Percentiles rank a stretch among this genome's conserved stretches.
Conservation (phyloP, 2,888 invertebrate genomes). For the Drosophila pseudotalamancana region DNA sequence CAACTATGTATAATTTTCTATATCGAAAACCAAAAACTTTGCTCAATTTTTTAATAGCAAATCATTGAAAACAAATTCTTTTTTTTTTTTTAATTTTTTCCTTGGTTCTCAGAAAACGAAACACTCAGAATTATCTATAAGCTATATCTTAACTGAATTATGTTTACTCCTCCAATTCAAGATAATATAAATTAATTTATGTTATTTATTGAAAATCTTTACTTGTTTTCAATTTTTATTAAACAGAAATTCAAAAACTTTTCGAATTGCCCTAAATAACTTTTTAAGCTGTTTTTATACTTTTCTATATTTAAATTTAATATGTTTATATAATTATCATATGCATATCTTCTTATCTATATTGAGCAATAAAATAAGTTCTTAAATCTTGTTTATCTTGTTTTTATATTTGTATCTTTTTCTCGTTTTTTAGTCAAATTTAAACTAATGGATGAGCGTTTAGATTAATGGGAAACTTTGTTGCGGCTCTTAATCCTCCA, state of each 20-base stretch:
- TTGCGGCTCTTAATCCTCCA: constrained; percentile 29
- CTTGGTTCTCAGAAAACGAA: too few species aligned
- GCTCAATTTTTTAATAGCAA: too few species aligned
- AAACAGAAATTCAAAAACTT: neutral
- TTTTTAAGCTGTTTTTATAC: neutral
- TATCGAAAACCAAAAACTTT: neutral
- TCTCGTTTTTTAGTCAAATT: constrained; percentile 6
- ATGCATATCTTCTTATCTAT: neutral
- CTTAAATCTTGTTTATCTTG: neutral
- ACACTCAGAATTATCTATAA: neutral
- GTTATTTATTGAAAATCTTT: too few species aligned
- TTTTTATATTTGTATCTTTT: neutral
- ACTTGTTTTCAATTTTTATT: neutral
- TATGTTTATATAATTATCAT: neutral
- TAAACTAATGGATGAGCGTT: constrained; percentile 13
- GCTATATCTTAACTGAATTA: neutral
- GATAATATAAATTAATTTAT: too few species aligned
- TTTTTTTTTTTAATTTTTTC: neutral
- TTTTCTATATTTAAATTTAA: neutral
- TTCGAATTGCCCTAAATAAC: too few species aligned
- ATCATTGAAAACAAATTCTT: neutral
- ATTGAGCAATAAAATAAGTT: neutral
- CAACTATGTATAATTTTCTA: neutral
- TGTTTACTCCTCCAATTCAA: too few species aligned
- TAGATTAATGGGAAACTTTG: constrained; percentile 28